Evolutionary conservation across 2,113 vertebrate species (phyloP), one percentile per base, ranked within the genome.

Genomic region (Ctenomys sociabilis): DNA sequence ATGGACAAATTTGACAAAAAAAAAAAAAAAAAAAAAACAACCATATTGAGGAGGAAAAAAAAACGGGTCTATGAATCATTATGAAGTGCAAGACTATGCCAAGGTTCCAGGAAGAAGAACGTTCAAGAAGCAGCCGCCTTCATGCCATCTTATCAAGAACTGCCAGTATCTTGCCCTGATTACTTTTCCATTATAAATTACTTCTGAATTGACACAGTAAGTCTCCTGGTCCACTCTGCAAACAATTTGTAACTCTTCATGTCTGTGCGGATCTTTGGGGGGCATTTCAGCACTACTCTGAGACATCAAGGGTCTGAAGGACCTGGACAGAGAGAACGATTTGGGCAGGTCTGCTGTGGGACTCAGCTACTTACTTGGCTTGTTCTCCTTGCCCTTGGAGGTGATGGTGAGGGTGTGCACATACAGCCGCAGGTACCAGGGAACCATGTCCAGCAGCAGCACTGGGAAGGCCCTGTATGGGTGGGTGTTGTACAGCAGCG

Each of bases 381-480:
- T 99, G 98, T 99, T 99, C 63, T 99, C 99, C 95, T 99, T 99
- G 85, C 98, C 98, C 97, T 99, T 99, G 77, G 99, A 99, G 98
- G 98, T 99, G 97, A 99, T 99, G 5, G 98, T 99, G 64, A 99
- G 99, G 0, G 99, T 99, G 98, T 99, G 99, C 96, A 99, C 98
- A 7, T 99, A 99, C 61, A 99, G 99, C 6, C 99, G 99, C 90
- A 99, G 99, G 95, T 99, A 99, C 99, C 99, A 99, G 4, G 99
- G 99, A 94, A 99, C 99, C 0, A 98, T 98, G 90, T 99, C 99
- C 98, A 99, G 98, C 95, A 99, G 98, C 92, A 99, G 97, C 37
- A 99, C 99, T 0, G 99, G 99, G 97, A 99, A 99, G 59, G 99
- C 99, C 92, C 99, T 98, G 98, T 99, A 99, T 0, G 99, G 99